Evolutionary conservation across 1,140 invertebrate species (phyloP).

Genomic region (Caerostris extrusa): DNA sequence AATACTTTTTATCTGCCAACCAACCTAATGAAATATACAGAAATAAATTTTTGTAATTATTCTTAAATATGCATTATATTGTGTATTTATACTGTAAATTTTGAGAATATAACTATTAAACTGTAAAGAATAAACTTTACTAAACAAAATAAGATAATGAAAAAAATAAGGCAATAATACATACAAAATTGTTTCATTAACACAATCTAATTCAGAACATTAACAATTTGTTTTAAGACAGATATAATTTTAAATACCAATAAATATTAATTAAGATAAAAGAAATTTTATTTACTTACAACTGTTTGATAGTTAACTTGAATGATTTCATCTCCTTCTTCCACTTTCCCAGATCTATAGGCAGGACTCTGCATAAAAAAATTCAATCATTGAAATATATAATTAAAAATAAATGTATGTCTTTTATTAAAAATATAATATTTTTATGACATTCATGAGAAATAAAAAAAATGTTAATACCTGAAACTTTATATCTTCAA

Average conservation of each 20-base stretch:
- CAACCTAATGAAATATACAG: constrained; percentile 83
- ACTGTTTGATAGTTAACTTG: constrained; percentile 96
- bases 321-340: constrained; percentile 95
- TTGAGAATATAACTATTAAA: not conserved
- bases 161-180: too few species aligned
- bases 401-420: not conserved
- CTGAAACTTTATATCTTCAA: constrained; percentile 90
- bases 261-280: too few species aligned
- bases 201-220: too few species aligned
- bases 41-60: not conserved
- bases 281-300: constrained; percentile 81
- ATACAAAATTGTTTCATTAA: too few species aligned
- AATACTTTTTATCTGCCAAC: constrained; percentile 92
- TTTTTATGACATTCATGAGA: not conserved
- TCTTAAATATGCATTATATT: too few species aligned
- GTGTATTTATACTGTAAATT: too few species aligned
- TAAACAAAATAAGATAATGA: too few species aligned
- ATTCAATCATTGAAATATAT: not conserved
- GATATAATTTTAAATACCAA: too few species aligned
- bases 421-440: not conserved
- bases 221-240: too few species aligned
- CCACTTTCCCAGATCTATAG: constrained; percentile 92
- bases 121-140: not conserved
- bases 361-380: constrained; percentile 80
- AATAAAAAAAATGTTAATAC: constrained; percentile 82